A percentile compares a stretch with the other conserved stretches of the same genome.
These are phyloP conservation scores for Asarcornis scutulata DNA, from an alignment of 2,113 vertebrate genomes.

Conservation along the genomic window DNA sequence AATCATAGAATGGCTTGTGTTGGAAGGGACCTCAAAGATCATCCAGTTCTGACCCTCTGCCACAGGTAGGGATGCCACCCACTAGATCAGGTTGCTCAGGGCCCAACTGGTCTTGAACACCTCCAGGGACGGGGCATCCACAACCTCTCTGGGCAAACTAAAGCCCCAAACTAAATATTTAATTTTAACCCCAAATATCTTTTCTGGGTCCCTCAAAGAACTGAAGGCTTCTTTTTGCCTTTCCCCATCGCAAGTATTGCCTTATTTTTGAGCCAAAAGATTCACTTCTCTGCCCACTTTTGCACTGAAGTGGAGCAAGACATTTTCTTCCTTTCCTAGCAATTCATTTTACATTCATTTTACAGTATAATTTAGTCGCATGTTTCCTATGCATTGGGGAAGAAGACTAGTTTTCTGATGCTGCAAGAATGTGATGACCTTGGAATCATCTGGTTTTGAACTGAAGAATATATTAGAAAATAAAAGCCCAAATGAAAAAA, in stretches of 20 bases:
- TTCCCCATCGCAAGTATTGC: background rate
- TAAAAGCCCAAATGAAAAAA: background rate
- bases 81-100: too few relatives aligned
- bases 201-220: background rate
- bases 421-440: background rate
- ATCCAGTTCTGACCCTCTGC: too few relatives aligned
- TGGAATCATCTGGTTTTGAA: background rate
- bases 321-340: background rate
- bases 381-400: background rate
- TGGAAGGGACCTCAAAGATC: too few relatives aligned
- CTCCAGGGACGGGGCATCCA: too few relatives aligned
- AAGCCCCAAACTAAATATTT: background rate
- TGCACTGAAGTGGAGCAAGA: background rate
- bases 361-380: background rate
- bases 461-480: constrained; percentile 2
- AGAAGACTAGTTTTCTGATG: background rate
- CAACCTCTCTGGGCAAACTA: too few relatives aligned
- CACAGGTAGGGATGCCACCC: too few relatives aligned
- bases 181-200: background rate
- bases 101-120: too few relatives aligned
- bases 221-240: background rate
- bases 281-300: background rate
- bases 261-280: background rate
- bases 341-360: background rate
- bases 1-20: too few relatives aligned